These are phyloP conservation scores for Avahi laniger DNA, from an alignment of 2,797 vertebrate species.

Conservation along the genomic window DNA sequence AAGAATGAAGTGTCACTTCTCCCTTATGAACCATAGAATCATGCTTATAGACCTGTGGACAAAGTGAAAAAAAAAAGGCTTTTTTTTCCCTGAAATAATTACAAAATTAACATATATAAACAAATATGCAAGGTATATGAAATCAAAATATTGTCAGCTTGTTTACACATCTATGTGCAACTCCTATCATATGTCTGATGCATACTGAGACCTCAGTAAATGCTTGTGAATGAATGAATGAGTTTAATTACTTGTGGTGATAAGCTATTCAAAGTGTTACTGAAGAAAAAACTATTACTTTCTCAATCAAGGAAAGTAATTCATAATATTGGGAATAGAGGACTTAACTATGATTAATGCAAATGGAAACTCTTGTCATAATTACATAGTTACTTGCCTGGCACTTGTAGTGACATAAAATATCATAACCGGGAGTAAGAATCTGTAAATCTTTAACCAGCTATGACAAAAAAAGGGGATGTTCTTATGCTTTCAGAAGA, in stretches of 20 bases:
- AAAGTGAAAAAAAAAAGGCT: not conserved
- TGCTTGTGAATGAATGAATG: not conserved
- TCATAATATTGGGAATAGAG: not conserved
- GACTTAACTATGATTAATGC: not conserved
- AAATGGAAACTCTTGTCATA: not conserved
- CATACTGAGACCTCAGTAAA: not conserved
- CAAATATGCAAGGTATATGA: not conserved
- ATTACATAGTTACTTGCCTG: not conserved
- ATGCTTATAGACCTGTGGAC: not conserved
- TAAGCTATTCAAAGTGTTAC: not conserved
- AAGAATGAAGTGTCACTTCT: conserved; percentile 14
- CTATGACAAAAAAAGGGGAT: not conserved
- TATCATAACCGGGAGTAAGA: not conserved
- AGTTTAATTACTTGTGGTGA: not conserved
- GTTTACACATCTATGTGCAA: not conserved
- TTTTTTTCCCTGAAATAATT: not conserved
- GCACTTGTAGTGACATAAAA: not conserved
- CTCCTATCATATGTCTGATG: not conserved
- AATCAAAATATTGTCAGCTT: not conserved
- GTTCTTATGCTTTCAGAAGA: not conserved
- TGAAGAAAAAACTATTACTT: not conserved
- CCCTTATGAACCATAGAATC: not conserved
- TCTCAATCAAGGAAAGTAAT: not conserved
- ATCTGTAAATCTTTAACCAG: not conserved
- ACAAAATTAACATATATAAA: not conserved